Base-by-base conservation (phyloP, 2,888 invertebrate species). In the Mycalesis mineus region DNA sequence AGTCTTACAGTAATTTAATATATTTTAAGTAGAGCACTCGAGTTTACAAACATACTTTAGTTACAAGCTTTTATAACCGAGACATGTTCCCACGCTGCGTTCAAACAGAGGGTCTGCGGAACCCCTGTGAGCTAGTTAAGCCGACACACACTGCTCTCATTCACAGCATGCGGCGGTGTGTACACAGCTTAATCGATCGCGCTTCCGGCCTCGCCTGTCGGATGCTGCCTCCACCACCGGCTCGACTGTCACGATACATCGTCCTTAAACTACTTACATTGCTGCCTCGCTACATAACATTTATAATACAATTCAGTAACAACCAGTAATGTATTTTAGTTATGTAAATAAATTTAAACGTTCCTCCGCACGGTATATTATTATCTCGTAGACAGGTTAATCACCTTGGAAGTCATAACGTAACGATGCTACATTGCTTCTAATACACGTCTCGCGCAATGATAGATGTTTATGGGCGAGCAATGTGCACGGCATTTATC, bases 181-280 rank as follows among this genome's bases (percentile, higher is more conserved):
- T 56, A 60, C 54, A 55, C 57, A 57, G 61, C 54, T 22, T 40
- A 56, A 64, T 61, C 57, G 59, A 58, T 58, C 50, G 52, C 60
- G 57, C 37, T 63, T 61, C 60, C 61, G 58, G 61, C 57, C 56
- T 45, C 51, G 45, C 14, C 54, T 15, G 48, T 60, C 62, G 63
- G 62, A 64, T 56, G 60, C 58, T 60, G 41, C 50, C 47, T 45
- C 44, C 33, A 54, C 52, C 37, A 57, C 33, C 39, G 42, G 41
- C 58, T 33, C 47, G 54, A 50, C 48, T 31, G 8, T 8, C 13
- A 8, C 47, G 11, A 15, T 7, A 47, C 2, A 33, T 47, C 31
- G 2, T 1, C 31, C 3, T 14, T 3, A 9, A 6, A 45, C 11
- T 6, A 11, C 47, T 6, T 47, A 47, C 47, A 47, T 47, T 7